Conservation (phyloP, 2,113 vertebrate species). For the Gambusia affinis region DNA sequence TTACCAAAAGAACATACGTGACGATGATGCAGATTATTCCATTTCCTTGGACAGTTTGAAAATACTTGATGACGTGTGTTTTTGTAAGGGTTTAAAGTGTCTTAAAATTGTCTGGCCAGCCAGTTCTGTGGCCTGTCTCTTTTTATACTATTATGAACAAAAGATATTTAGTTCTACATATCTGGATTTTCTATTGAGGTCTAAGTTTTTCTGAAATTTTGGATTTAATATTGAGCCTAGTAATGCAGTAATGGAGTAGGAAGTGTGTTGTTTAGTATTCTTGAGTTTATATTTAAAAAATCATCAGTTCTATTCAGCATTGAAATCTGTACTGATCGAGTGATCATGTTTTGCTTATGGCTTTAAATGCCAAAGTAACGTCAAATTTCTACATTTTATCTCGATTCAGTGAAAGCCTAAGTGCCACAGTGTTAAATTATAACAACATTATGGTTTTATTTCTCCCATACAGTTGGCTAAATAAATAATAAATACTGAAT, state of each 20-base stretch:
- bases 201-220: not conserved
- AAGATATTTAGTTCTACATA: not conserved
- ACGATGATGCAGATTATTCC: slow-evolving; percentile 39
- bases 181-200: not conserved
- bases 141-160: not conserved
- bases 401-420: no score
- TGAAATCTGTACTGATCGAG: no score
- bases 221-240: not conserved
- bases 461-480: not conserved
- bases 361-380: no score
- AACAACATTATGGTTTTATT: not conserved
- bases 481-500: slow-evolving; percentile 32
- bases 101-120: not conserved
- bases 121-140: not conserved
- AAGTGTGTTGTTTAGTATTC: no score
- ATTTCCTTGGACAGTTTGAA: slow-evolving; percentile 6
- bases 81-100: not conserved
- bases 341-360: no score
- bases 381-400: no score
- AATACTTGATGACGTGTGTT: slow-evolving; percentile 2
- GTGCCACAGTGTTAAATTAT: not conserved
- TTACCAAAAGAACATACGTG: slow-evolving; percentile 37
- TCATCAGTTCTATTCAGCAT: no score
- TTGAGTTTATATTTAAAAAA: no score
- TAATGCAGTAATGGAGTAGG: no score